Evolutionary conservation across 1,140 invertebrate genomes (phyloP), one percentile per base, ranked within the genome.

Genomic region (Drosophila lowei): DNA sequence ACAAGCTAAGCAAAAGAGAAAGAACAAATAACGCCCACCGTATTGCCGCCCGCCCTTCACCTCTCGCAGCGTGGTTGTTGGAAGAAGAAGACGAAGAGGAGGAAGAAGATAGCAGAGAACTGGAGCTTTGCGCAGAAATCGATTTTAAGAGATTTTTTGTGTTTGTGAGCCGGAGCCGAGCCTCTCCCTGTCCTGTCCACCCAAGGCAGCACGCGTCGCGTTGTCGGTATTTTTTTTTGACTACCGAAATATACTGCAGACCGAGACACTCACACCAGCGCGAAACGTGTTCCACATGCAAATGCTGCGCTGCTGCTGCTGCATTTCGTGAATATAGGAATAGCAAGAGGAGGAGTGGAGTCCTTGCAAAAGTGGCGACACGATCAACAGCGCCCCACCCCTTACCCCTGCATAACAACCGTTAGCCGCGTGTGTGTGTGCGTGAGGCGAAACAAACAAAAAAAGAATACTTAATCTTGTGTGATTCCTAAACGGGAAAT

Each of bases 101-200:
- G 60, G 61, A 55, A 77, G 42, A 56, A 59, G 75, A 47, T 56
- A 66, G 72, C 60, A 83, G 61, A 79, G 65, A 84, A 77, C 74
- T 84, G 85, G 80, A 85, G 75, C 86, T 89, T 85, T 86, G 81
- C 78, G 81, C 86, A 90, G 86, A 89, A 90, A 86, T 83, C 77
- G 78, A 81, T 90, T 89, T 89, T 84, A 79, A 65, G 53, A 77
- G 65, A 79, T 70, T 79, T 78, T 58, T 49, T 60, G 60, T 38
- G 34, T 38, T 38, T 38, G 34, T 11, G 11, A 38, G 34, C 11
- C 34, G 34, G 34, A 38, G 11, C 11, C 34, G 70, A 63, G 68
- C 68, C 54, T 57, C 70, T 52, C 70, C 59, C 60, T 38, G 21
- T 42, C 11, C 30, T 18, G 16, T 18, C 50, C 15, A 38, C 42